These are phyloP conservation scores for Euplexia lucipara DNA, from an alignment of 2,888 invertebrate genomes.

Conservation along the genomic window DNA sequence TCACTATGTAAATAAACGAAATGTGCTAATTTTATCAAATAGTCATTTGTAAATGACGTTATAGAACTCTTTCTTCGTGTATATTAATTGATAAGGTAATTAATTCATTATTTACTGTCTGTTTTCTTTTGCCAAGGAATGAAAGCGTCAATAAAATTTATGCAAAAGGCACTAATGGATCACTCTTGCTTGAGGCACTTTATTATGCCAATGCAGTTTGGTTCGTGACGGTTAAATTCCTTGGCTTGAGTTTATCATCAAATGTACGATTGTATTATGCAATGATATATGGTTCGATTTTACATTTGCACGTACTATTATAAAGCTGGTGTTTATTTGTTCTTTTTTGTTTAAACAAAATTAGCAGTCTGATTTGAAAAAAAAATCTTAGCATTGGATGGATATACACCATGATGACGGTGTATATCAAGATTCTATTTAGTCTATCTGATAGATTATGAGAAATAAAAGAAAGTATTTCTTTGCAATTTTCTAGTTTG, in stretches of 20 bases:
- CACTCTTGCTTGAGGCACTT: too few relatives aligned
- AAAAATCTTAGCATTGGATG: too few relatives aligned
- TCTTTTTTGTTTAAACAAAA: too few relatives aligned
- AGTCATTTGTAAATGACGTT: slow-evolving; percentile 13
- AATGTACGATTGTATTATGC: not conserved
- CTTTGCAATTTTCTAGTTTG: too few relatives aligned
- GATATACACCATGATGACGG: too few relatives aligned
- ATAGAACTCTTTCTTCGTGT: slow-evolving; percentile 10
- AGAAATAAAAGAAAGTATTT: too few relatives aligned
- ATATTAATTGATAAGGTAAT: slow-evolving; percentile 8
- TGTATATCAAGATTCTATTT: too few relatives aligned
- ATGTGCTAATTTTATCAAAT: not conserved
- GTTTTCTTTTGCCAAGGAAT: slow-evolving; percentile 25
- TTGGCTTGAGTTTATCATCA: not conserved
- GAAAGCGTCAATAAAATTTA: slow-evolving; percentile 13
- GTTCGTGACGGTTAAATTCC: slow-evolving; percentile 5
- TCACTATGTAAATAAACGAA: slow-evolving; percentile 23
- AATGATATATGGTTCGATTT: too few relatives aligned
- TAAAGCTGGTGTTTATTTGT: too few relatives aligned
- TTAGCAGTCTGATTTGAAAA: too few relatives aligned
- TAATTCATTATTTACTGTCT: slow-evolving; percentile 7
- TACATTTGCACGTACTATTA: too few relatives aligned
- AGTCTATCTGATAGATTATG: too few relatives aligned
- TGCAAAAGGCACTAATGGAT: not conserved
- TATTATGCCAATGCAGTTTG: not conserved